Base-by-base conservation (phyloP, 1,140 invertebrate genomes). In the Drosophila ohnishii region DNA sequence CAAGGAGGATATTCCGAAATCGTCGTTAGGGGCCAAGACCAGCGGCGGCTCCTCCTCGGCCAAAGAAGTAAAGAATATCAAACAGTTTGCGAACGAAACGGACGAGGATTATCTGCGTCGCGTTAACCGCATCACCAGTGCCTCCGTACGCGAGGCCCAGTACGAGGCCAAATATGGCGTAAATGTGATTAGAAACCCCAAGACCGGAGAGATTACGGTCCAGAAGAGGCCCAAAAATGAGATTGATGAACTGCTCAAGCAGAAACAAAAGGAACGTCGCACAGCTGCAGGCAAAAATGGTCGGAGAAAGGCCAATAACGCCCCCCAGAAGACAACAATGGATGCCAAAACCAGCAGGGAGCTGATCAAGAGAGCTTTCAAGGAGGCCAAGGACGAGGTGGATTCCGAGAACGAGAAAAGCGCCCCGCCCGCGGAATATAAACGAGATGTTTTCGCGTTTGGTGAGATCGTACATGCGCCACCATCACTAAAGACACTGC, bases 391-490 rank as follows among this genome's bases (percentile, higher is more conserved):
- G 28, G 39, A 76, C 2, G 73, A 76, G 56, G 47, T 53, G 5
- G 56, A 53, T 6, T 30, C 37, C 25, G 92, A 93, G 58, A 82
- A 92, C 56, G 91, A 74, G 32, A 64, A 83, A 37, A 44, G 63
- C 11, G 42, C 51, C 1, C 14, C 50, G 11, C 45, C 67, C 0
- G 22, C 57, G 9, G 91, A 92, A 42, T 92, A 80, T 58, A 90
- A 90, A 45, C 50, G 91, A 47, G 95, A 95, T 78, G 78, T 92
- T 19, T 84, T 95, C 30, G 90, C 93, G 80, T 95, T 95, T 91
- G 95, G 94, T 0, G 95, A 95, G 89, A 91, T 94, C 37, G 94
- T 91, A 0, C 94, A 95, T 84, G 94, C 91, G 16, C 95, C 95
- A 14, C 95, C 95, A 2, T 89, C 91, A 47, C 73, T 95, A 0